Evolutionary conservation across 2,888 invertebrate species (phyloP).

Genomic region (Prosopocoilus inquinatus): DNA sequence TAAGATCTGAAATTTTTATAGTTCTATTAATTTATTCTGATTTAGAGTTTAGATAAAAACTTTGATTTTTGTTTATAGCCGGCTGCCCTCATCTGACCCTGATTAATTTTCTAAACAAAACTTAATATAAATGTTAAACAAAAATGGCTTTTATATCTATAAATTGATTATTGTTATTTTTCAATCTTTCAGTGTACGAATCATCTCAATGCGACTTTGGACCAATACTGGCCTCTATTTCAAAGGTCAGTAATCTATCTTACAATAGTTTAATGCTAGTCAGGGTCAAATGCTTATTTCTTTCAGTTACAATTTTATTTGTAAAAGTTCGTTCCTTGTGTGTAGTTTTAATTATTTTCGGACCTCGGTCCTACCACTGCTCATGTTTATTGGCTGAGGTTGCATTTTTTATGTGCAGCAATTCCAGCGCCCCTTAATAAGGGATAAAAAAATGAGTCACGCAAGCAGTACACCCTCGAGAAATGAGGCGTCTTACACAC

Average conservation of each 20-base stretch:
- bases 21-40: no score
- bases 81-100: neutral
- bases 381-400: constrained; percentile 30
- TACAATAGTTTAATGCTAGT: constrained; percentile 6
- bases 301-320: no score
- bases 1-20: no score
- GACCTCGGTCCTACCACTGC: no score
- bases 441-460: constrained; percentile 51
- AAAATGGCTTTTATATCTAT: constrained; percentile 11
- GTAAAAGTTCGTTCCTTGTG: no score
- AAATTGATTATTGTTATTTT: constrained; percentile 41
- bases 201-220: constrained; percentile 53
- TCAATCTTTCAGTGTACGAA: constrained; percentile 52
- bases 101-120: neutral
- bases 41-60: no score
- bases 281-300: constrained; percentile 5
- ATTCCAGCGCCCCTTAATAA: constrained; percentile 41
- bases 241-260: constrained; percentile 50
- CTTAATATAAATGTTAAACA: neutral
- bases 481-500: constrained; percentile 38
- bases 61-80: no score
- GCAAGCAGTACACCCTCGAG: constrained; percentile 41
- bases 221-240: constrained; percentile 53
- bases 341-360: no score
- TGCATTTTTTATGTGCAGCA: constrained; percentile 52